phyloP scores from a whole-genome alignment of 2,888 invertebrate genomes.

The Troides helena region DNA sequence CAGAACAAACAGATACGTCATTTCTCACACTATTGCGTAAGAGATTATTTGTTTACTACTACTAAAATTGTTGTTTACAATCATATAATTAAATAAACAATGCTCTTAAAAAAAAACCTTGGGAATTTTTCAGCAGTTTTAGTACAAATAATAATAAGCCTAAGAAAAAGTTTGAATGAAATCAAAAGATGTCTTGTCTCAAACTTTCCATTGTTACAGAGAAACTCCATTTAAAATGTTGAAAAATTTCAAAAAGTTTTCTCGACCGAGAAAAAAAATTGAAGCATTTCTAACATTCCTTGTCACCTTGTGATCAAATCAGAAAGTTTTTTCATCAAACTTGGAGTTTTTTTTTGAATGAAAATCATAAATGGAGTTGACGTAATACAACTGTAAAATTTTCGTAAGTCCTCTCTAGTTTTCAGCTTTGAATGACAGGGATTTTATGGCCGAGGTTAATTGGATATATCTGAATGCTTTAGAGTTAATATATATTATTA shows the following conservation, averaged over 20 bases:
- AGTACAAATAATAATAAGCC: not conserved
- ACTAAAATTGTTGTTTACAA: no score
- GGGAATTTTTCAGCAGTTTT: no score
- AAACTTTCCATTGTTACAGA: slow-evolving; percentile 18
- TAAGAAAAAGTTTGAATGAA: slow-evolving; percentile 11
- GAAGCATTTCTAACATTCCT: not conserved
- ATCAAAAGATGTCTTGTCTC: slow-evolving; percentile 21
- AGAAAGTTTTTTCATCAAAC: slow-evolving; percentile 13
- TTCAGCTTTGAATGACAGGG: no score
- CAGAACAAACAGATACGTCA: no score
- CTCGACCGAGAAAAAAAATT: not conserved
- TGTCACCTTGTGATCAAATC: slow-evolving; percentile 3
- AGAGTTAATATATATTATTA: no score
- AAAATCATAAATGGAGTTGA: slow-evolving; percentile 1
- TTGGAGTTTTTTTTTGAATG: not conserved
- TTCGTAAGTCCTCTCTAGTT: not conserved
- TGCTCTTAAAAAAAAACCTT: no score
- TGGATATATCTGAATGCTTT: no score
- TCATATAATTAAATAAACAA: no score
- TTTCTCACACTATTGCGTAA: no score
- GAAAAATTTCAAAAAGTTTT: slow-evolving; percentile 1
- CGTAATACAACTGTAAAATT: not conserved
- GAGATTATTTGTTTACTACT: no score
- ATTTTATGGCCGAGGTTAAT: no score
- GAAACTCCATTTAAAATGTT: slow-evolving; percentile 18